Base-by-base conservation (phyloP, 2,113 vertebrate species). In the Capreolus pygargus region DNA sequence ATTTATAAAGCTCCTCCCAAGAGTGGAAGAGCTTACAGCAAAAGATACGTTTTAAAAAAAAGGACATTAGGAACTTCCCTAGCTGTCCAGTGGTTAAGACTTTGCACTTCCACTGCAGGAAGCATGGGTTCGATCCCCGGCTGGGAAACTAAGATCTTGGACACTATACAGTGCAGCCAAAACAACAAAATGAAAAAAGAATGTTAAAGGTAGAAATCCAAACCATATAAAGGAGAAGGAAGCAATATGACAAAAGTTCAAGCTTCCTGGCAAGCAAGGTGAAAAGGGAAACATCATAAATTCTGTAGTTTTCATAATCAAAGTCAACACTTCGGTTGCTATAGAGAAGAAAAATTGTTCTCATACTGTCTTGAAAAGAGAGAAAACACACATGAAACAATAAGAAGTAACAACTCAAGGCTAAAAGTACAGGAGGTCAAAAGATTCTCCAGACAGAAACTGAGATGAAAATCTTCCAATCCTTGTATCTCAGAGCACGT, bases 211-310 rank as follows among this genome's bases (percentile, higher is more conserved):
- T 5, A 84, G 86, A 83, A 74, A 87, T 21, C 30, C 50, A 84
- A 61, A 30, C 86, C 50, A n/a, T 23, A 61, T 33, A 92, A 92
- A 89, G 52, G 19, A 47, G 39, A 54, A 87, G 50, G 36, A 70
- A 82, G 23, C 81, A 33, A 36, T 15, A 11, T 43, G 57, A 87
- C 45, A 54, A 79, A 86, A 57, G 36, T 5, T 55, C 17, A 25
- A n/a, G 95, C 60, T 91, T 95, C 85, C 81, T 52, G 76, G 86
- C 64, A 76, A 12, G 84, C 55, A 17, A 96, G 57, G 74, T 74
- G 25, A 81, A 92, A 89, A 60, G 90, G 57, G 79, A 70, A 82
- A 36, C 64, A 13, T 1, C 25, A 8, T 8, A 28, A 50, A 52
- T 52, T 30, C 57, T 30, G 23, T 36, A 5, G 15, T 5, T 54